phyloP scores from a whole-genome alignment of 2,113 vertebrate genomes.

The western clawed frog (Xenopus tropicalis) region DNA sequence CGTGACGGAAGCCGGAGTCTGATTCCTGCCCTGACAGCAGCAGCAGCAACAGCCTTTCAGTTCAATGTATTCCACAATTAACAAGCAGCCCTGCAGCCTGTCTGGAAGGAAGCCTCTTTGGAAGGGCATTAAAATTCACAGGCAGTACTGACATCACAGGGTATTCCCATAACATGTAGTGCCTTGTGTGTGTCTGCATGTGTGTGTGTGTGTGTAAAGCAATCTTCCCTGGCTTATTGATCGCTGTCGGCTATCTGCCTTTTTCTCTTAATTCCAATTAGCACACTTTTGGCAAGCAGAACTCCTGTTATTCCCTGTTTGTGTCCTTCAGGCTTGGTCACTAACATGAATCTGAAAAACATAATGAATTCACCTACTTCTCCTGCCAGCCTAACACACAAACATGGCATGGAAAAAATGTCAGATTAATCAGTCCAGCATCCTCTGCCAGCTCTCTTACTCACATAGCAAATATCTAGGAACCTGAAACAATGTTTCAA shows the following conservation, averaged over 20 bases:
- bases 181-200: constrained; percentile 18
- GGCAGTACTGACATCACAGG: constrained; percentile 35
- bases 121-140: constrained; percentile 44
- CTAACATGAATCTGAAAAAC: constrained; percentile 17
- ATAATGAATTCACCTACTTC: constrained; percentile 9
- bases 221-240: constrained; percentile 40
- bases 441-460: constrained; percentile 7
- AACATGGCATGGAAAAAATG: constrained; percentile 32
- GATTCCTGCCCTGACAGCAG: constrained; percentile 31
- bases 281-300: constrained; percentile 23
- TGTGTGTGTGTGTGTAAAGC: not conserved
- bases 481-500: too few species aligned
- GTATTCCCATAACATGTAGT: constrained; percentile 41
- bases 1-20: constrained; percentile 24
- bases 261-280: constrained; percentile 38
- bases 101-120: constrained; percentile 42
- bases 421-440: constrained; percentile 17
- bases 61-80: constrained; percentile 38
- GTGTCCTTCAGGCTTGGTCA: constrained; percentile 35
- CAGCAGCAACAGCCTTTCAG: constrained; percentile 24
- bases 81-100: constrained; percentile 37
- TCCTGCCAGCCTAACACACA: constrained; percentile 6
- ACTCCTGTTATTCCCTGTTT: constrained; percentile 20
- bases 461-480: not conserved
- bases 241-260: constrained; percentile 32